A percentile compares a stretch with the other conserved stretches of the same genome.
Evolutionary conservation across 2,113 vertebrate species (phyloP).

Genomic region (Saccopteryx bilineata): DNA sequence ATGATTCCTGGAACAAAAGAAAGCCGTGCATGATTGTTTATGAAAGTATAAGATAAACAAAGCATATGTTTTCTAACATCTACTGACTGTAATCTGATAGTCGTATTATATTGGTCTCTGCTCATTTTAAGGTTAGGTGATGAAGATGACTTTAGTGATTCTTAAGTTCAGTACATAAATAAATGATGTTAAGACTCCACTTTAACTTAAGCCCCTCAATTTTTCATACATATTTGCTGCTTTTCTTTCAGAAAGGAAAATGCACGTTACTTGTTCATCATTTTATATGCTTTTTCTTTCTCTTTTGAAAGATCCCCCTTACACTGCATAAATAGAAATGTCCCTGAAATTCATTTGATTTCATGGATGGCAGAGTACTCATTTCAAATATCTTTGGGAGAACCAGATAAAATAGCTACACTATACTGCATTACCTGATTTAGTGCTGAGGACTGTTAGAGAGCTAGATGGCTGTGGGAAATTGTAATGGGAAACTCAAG

Average conservation of each 20-base stretch:
- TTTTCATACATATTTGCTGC: constrained; percentile 74
- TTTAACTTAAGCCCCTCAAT: constrained; percentile 75
- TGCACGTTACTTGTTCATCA: constrained; percentile 68
- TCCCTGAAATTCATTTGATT: constrained; percentile 84
- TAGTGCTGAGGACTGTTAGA: constrained; percentile 69
- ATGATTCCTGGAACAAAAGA: constrained; percentile 76
- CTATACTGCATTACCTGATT: constrained; percentile 81
- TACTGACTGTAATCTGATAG: constrained; percentile 70
- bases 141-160: constrained; percentile 72
- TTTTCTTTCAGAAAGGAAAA: constrained; percentile 77
- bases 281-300: constrained; percentile 76
- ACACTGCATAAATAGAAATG: constrained; percentile 82
- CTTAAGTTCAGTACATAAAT: constrained; percentile 79
- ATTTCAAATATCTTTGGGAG: constrained; percentile 81
- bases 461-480: constrained; percentile 69
- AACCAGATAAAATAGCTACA: constrained; percentile 82
- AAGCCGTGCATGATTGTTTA: constrained; percentile 75
- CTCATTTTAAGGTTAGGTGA: constrained; percentile 73
- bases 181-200: constrained; percentile 78
- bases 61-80: constrained; percentile 77
- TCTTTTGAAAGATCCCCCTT: constrained; percentile 81
- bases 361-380: constrained; percentile 83
- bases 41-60: constrained; percentile 77
- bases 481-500: constrained; percentile 75
- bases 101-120: constrained; percentile 66